Evolutionary conservation across 1,140 invertebrate genomes (phyloP).

Genomic region (Dermatophagoides farinae): DNA sequence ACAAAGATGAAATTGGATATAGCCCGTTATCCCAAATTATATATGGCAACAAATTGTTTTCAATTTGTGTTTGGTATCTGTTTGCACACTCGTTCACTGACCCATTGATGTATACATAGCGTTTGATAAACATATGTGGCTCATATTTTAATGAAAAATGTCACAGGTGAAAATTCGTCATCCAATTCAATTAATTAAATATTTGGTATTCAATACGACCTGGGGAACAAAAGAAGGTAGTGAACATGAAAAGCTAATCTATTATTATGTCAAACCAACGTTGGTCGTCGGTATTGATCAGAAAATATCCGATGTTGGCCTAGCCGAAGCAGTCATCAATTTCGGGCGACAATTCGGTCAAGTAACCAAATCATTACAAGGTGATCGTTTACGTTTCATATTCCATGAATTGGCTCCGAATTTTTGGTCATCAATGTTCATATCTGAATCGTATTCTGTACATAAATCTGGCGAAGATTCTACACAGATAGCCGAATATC

Average conservation of each 20-base stretch:
- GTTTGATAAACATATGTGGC: background rate
- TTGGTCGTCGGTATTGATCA: background rate
- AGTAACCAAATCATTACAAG: slow-evolving; percentile 9
- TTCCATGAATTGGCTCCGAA: slow-evolving; percentile 8
- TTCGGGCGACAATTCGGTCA: slow-evolving; percentile 13
- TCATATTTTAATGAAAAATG: background rate
- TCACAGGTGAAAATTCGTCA: slow-evolving; percentile 3
- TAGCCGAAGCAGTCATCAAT: slow-evolving; percentile 13
- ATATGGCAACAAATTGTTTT: too few species aligned
- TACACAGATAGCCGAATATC: slow-evolving; percentile 6
- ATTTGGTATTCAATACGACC: slow-evolving; percentile 9
- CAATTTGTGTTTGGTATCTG: too few species aligned
- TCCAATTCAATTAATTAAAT: background rate
- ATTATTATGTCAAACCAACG: background rate
- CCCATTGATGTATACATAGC: background rate
- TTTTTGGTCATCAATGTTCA: slow-evolving; percentile 9
- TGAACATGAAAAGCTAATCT: slow-evolving; percentile 12
- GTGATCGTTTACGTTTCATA: slow-evolving; percentile 2
- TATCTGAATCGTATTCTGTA: slow-evolving; percentile 5
- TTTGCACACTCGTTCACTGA: background rate
- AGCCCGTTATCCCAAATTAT: too few species aligned
- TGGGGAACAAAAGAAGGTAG: slow-evolving; percentile 12
- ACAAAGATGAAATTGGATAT: too few species aligned
- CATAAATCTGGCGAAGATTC: slow-evolving; percentile 2
- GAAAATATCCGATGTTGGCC: slow-evolving; percentile 2